A percentile compares a stretch with the other conserved stretches of the same genome.
Conservation (phyloP, 2,113 vertebrate genomes). For the Lasiurus cinereus region DNA sequence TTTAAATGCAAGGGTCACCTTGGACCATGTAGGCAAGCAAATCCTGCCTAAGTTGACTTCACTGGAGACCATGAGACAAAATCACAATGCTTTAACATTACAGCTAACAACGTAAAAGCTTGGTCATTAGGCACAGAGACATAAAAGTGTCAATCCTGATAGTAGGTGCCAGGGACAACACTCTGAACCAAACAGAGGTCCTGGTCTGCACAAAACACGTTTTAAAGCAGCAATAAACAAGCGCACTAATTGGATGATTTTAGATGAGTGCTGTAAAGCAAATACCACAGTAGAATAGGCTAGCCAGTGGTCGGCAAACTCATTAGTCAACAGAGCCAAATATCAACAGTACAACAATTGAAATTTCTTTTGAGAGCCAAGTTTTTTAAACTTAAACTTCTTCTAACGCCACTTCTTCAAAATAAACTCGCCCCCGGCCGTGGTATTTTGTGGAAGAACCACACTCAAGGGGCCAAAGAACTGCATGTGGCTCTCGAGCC, state of each 20-base stretch:
- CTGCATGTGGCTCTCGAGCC: too few species aligned
- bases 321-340: too few species aligned
- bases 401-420: too few species aligned
- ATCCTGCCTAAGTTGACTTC: neutral
- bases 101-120: neutral
- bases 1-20: neutral
- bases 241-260: neutral
- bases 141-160: neutral
- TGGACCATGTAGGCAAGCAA: neutral
- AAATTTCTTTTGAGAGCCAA: too few species aligned
- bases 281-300: neutral
- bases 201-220: neutral
- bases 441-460: too few species aligned
- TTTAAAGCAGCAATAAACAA: neutral
- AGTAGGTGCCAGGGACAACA: neutral
- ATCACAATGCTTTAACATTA: neutral
- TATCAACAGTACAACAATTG: too few species aligned
- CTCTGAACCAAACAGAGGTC: neutral
- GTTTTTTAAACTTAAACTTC: too few species aligned
- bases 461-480: too few species aligned
- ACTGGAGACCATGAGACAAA: neutral
- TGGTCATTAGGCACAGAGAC: neutral
- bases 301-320: neutral
- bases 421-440: too few species aligned
- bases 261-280: neutral